These are phyloP conservation scores for Hydrozoanthus gracilis DNA, from an alignment of 92 coral and sea anemone species.

Conservation along the genomic window DNA sequence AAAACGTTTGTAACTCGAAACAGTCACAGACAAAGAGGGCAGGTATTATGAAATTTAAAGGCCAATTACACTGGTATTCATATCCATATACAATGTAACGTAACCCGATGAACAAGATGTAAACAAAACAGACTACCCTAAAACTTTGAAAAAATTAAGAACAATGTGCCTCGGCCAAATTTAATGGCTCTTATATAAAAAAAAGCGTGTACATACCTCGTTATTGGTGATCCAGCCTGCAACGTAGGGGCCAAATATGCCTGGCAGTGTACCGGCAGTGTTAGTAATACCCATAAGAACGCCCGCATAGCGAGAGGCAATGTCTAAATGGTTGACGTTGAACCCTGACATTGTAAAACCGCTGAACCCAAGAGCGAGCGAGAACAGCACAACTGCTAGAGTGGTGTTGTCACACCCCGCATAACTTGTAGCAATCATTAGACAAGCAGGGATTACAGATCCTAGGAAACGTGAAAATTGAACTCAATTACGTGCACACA, in stretches of 20 bases:
- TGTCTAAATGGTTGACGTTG: slow-evolving; percentile 87
- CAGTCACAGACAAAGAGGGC: too few species aligned
- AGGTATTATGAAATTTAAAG: too few species aligned
- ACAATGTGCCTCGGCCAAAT: too few species aligned
- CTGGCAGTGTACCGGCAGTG: slow-evolving; percentile 83
- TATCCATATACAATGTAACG: too few species aligned
- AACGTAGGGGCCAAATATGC: slow-evolving; percentile 83
- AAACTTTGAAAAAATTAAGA: too few species aligned
- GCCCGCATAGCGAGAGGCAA: slow-evolving; percentile 96
- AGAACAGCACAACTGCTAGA: slow-evolving; percentile 80
- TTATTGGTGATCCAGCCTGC: slow-evolving; percentile 86
- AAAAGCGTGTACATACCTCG: slow-evolving; percentile 54
- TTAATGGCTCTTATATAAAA: neutral
- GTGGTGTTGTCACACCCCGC: slow-evolving; percentile 78
- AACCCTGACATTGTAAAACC: slow-evolving; percentile 68
- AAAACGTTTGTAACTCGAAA: too few species aligned
- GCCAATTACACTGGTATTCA: too few species aligned
- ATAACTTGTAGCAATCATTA: slow-evolving; percentile 89
- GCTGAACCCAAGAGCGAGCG: slow-evolving; percentile 73
- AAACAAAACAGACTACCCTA: too few species aligned
- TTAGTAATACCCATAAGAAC: slow-evolving; percentile 92
- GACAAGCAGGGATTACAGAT: slow-evolving; percentile 78
- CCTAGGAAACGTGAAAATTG: slow-evolving; percentile 58
- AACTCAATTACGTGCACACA: neutral
- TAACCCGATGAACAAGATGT: too few species aligned